phyloP scores from a whole-genome alignment of 2,797 vertebrate genomes.

The Psittacula derbiana region DNA sequence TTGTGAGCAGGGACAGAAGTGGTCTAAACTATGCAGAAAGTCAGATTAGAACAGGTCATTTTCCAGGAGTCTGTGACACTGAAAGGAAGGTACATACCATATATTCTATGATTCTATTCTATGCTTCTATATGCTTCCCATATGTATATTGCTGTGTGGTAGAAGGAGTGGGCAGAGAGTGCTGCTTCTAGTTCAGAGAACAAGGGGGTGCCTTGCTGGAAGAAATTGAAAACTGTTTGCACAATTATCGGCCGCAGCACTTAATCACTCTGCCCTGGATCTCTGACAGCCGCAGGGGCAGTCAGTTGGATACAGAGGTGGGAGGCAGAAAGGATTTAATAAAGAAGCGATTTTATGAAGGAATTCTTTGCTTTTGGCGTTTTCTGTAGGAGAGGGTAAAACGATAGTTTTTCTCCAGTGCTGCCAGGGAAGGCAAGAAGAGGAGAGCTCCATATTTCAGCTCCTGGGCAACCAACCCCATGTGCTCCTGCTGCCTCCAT shows the following conservation, averaged over 20 bases:
- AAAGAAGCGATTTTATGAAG: conserved; percentile 44
- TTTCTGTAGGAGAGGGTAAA: conserved; percentile 31
- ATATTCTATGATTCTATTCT: neutral
- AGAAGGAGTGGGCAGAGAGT: neutral
- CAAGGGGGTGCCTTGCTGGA: neutral
- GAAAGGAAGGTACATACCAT: neutral
- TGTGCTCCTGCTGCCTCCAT: neutral
- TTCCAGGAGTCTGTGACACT: neutral
- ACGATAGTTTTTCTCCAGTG: neutral
- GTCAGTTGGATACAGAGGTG: conserved; percentile 6
- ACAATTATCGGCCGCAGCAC: neutral
- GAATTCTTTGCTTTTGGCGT: conserved; percentile 34
- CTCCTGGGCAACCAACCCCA: neutral
- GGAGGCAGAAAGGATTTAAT: conserved; percentile 50
- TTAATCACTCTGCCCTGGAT: conserved; percentile 41
- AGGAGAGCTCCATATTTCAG: neutral
- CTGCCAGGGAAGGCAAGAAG: neutral
- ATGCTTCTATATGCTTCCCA: neutral
- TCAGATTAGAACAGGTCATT: neutral
- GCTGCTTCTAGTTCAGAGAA: neutral
- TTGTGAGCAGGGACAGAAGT: neutral
- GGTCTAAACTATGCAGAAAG: neutral
- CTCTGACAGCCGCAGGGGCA: neutral
- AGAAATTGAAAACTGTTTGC: conserved; percentile 11
- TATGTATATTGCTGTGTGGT: neutral